These are phyloP conservation scores for Bambusicola thoracicus DNA, from an alignment of 2,113 vertebrate genomes.

Conservation along the genomic window DNA sequence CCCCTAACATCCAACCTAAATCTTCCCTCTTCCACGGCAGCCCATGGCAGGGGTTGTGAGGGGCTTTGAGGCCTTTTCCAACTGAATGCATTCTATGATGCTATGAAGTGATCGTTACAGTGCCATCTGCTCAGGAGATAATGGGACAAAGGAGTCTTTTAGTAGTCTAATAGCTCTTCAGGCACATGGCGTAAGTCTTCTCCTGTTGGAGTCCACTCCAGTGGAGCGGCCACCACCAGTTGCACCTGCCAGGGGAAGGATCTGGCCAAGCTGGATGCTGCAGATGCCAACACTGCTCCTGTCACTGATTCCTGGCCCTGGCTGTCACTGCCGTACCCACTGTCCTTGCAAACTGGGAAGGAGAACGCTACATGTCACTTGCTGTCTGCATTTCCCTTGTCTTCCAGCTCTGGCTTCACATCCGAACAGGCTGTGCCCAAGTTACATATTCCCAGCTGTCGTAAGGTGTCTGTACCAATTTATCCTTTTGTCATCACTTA, in stretches of 20 bases:
- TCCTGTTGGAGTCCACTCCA: accelerated
- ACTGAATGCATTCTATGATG: neutral
- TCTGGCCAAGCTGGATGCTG: accelerated
- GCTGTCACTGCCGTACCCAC: neutral
- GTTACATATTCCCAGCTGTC: neutral
- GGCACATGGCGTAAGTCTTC: neutral
- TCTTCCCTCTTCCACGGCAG: no score
- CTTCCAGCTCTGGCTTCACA: neutral
- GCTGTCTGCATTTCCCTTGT: neutral
- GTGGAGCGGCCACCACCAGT: accelerated
- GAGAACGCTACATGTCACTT: neutral
- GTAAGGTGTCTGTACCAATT: neutral
- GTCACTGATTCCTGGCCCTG: neutral
- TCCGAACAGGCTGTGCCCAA: neutral
- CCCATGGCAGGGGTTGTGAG: neutral
- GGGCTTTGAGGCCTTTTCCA: neutral
- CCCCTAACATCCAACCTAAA: no score
- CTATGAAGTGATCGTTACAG: neutral
- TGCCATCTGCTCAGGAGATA: neutral
- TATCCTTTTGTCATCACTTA: neutral
- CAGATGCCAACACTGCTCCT: neutral
- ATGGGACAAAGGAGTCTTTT: neutral
- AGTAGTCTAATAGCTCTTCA: neutral
- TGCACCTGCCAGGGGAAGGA: neutral
- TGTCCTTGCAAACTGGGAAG: neutral